Evolutionary conservation across 1,140 invertebrate species (phyloP).

Genomic region (Drosophila novamexicana): DNA sequence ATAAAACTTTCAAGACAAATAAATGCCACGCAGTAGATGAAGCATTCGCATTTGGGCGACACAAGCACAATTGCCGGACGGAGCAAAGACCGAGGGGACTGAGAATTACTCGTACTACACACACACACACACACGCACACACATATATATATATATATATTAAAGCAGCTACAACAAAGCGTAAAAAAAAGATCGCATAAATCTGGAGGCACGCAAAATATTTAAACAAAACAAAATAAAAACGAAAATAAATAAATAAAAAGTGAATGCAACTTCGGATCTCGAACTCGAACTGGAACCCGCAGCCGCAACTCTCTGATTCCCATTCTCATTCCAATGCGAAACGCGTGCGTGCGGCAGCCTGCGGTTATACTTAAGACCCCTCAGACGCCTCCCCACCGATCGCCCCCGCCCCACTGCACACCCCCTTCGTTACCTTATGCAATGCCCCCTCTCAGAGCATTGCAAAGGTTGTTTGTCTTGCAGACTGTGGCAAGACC

Average conservation of each 20-base stretch:
- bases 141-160: background rate
- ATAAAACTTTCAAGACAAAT: conserved; percentile 84
- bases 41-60: conserved; percentile 42
- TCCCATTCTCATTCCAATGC: conserved; percentile 26
- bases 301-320: conserved; percentile 3
- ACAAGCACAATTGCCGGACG: too few species aligned
- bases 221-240: conserved; percentile 55
- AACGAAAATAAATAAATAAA: conserved; percentile 1
- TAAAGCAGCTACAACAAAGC: conserved; percentile 20
- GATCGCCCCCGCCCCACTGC: background rate
- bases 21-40: conserved; percentile 65
- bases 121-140: background rate
- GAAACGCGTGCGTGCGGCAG: conserved; percentile 45
- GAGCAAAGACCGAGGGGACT: background rate
- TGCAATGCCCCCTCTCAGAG: conserved; percentile 6
- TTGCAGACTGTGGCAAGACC: conserved; percentile 55
- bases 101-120: conserved; percentile 1
- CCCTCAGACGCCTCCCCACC: background rate
- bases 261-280: conserved; percentile 38
- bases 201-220: conserved; percentile 76
- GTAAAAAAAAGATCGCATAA: conserved; percentile 63
- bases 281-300: conserved; percentile 8
- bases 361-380: conserved; percentile 48
- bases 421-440: background rate
- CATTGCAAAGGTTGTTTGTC: conserved; percentile 36